Base-by-base conservation (phyloP, 1,140 invertebrate species). In the Limonius californicus region DNA sequence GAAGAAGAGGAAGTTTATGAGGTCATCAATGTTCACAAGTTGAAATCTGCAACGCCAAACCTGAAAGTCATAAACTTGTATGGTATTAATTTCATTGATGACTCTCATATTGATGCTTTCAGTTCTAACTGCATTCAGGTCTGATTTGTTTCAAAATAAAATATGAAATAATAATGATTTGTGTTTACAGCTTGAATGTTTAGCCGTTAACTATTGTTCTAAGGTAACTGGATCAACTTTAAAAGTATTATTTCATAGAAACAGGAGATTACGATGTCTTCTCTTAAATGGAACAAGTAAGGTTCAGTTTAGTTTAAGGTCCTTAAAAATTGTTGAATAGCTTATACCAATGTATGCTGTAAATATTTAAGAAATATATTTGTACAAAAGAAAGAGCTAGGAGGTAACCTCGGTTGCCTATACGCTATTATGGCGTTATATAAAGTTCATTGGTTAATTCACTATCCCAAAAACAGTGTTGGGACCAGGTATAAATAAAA, bases 1-100 rank as follows among this genome's bases (percentile, higher is more conserved):
- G 97, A 98, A 73, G 97, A 99, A 74, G 98, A 99, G 76, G 97
- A 99, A 82, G 96, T 98, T 69, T 99, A 99, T 77, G 97, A 99
- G 81, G 97, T 99, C 0, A 96, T 99, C 66, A 99, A 99, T 76
- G 95, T 99, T 15, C 95, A 98, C 77, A 99, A 98, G 73, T 80
- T 99, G 1, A 99, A 99, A 76, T 93, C 92, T 11, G 95, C 94
- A 0, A 95, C 94, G 0, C 95, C 96, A 0, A 98, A 98, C 80
- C 80, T 98, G 15, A 82, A 93, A 62, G 93, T 97, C 1, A 96
- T 98, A 66, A 98, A 97, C 78, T 78, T 98, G 16, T 98, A 97
- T 75, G 97, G 97, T 0, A 98, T 99, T 58, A 97, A 95, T 75
- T 99, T 99, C 70, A 91, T 99, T 0, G 96, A 99, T 72, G 98